These are phyloP conservation scores for Leptinotarsa juncta DNA, from an alignment of 2,888 invertebrate genomes.

Conservation along the genomic window DNA sequence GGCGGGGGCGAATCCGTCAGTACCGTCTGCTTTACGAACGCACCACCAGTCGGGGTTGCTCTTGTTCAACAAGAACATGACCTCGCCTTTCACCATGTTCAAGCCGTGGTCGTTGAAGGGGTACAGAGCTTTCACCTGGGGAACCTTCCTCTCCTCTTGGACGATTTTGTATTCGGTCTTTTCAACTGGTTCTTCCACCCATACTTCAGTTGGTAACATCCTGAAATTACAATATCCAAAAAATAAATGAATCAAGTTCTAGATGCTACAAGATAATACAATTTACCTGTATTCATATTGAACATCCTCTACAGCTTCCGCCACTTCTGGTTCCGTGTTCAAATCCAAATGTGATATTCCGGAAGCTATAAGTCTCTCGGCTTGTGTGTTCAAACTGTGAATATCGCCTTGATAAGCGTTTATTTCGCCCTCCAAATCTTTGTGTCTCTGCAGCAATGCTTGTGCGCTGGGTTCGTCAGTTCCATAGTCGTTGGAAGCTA, in stretches of 20 bases:
- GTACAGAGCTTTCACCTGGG: conserved; percentile 89
- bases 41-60: conserved; percentile 99
- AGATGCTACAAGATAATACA: no score
- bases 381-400: conserved; percentile 79
- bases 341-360: conserved; percentile 79
- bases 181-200: conserved; percentile 92
- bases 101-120: conserved; percentile 94
- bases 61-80: conserved; percentile 91
- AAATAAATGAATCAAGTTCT: no score
- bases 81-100: conserved; percentile 83
- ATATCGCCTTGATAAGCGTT: conserved; percentile 90
- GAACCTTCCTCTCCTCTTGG: conserved; percentile 86
- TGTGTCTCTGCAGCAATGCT: conserved; percentile 87
- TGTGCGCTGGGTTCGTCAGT: conserved; percentile 91
- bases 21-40: conserved; percentile 90
- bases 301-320: conserved; percentile 75
- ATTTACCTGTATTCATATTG: conserved; percentile 62
- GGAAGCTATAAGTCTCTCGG: conserved; percentile 78
- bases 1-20: conserved; percentile 97
- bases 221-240: conserved; percentile 44
- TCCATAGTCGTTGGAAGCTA: conserved; percentile 90
- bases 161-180: conserved; percentile 87
- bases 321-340: conserved; percentile 74
- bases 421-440: conserved; percentile 88
- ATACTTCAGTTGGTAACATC: conserved; percentile 90